Evolutionary conservation across 1,140 invertebrate genomes (phyloP).

Genomic region (Macrosteles quadrilineatus): DNA sequence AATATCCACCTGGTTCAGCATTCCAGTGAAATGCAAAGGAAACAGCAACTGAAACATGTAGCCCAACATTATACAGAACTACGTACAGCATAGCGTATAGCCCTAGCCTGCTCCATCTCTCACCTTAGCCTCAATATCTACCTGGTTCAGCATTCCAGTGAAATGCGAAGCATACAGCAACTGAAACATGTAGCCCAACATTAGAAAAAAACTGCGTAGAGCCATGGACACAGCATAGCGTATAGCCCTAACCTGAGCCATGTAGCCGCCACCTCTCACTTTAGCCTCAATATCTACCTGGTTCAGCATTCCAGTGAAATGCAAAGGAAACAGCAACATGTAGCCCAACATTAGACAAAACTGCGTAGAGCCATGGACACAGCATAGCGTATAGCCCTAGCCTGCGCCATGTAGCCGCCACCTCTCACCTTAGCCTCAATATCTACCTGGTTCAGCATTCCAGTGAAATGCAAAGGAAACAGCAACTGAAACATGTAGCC

Average conservation of each 20-base stretch:
- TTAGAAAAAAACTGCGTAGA: conserved; percentile 70
- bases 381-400: conserved; percentile 72
- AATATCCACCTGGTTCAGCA: conserved; percentile 80
- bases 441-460: conserved; percentile 77
- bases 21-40: conserved; percentile 77
- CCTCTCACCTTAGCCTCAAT: conserved; percentile 71
- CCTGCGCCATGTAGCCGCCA: conserved; percentile 72
- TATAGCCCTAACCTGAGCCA: conserved; percentile 80
- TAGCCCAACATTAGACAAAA: background rate
- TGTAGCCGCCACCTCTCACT: conserved; percentile 66
- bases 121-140: conserved; percentile 82
- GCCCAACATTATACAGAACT: background rate
- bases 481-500: conserved; percentile 62
- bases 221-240: conserved; percentile 81
- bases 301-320: conserved; percentile 72
- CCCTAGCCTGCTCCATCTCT: conserved; percentile 73
- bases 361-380: background rate
- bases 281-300: conserved; percentile 83
- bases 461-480: conserved; percentile 82
- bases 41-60: conserved; percentile 70
- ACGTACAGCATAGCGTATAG: conserved; percentile 59
- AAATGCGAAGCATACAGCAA: conserved; percentile 86
- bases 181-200: conserved; percentile 53
- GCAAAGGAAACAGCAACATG: conserved; percentile 75
- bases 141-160: conserved; percentile 68